Conservation (phyloP, 2,797 vertebrate genomes). For the Gymnodraco acuticeps region DNA sequence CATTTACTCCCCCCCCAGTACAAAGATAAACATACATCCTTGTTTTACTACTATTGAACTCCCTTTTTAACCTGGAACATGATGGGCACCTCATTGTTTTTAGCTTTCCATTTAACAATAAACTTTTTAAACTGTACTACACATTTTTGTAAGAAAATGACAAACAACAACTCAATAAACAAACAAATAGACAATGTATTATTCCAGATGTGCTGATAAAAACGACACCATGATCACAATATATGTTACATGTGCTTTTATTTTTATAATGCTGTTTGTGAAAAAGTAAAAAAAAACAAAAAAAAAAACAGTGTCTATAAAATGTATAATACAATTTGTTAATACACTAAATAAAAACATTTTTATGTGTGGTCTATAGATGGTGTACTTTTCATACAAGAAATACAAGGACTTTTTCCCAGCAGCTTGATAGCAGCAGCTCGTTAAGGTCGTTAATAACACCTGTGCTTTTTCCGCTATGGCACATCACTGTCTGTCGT, state of each 20-base stretch:
- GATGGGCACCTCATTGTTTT: slow-evolving; percentile 44
- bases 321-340: slow-evolving; percentile 88
- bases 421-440: not conserved
- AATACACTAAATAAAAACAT: slow-evolving; percentile 88
- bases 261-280: slow-evolving; percentile 89
- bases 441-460: not conserved
- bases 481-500: not conserved
- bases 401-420: not conserved
- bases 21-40: slow-evolving; percentile 36
- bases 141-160: slow-evolving; percentile 76
- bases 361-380: slow-evolving; percentile 85
- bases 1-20: slow-evolving; percentile 39
- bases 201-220: slow-evolving; percentile 65
- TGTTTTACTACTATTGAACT: slow-evolving; percentile 40
- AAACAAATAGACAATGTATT: slow-evolving; percentile 66
- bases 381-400: slow-evolving; percentile 38
- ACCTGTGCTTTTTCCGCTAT: not conserved
- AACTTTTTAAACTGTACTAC: slow-evolving; percentile 59
- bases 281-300: slow-evolving; percentile 67
- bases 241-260: slow-evolving; percentile 86
- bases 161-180: slow-evolving; percentile 34
- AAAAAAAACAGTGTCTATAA: slow-evolving; percentile 81
- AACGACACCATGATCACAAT: slow-evolving; percentile 69
- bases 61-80: slow-evolving; percentile 32
- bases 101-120: slow-evolving; percentile 28